Evolutionary conservation across 1,140 invertebrate genomes (phyloP), one percentile per base, ranked within the genome.

Genomic region (Euura lappo): DNA sequence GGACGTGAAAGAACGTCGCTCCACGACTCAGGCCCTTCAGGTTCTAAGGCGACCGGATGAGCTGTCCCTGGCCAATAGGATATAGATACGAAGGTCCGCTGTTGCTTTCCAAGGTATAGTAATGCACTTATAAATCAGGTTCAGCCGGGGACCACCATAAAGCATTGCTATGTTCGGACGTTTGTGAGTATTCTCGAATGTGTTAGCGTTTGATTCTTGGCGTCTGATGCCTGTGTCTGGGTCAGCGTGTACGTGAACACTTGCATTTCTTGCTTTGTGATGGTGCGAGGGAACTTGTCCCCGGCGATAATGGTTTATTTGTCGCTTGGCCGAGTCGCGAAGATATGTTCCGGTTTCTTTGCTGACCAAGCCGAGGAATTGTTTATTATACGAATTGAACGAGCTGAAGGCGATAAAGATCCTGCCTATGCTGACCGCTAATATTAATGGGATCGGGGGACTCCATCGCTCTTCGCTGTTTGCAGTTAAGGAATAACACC

Each of bases 91-190:
- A 60, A 60, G 51, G 51, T 60, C 8, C 51, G 51, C 6, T 60
- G 51, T 60, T 60, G 51, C 71, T 70, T 66, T 70, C 79, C 71
- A 74, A 73, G 80, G 78, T 82, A 80, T 80, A 81, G 86, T 87
- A 87, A 87, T 87, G 86, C 86, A 87, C 85, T 86, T 87, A 87
- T 88, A 88, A 87, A 88, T 87, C 87, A 87, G 82, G 84, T 87
- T 87, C 87, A 87, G 85, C 79, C 80, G 78, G 75, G 85, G 87
- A 87, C 87, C 87, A 87, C 86, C 87, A 88, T 88, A 87, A 88
- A 87, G 87, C 87, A 88, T 87, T 86, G 85, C 87, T 85, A 88
- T 87, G 87, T 88, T 87, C 86, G 85, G 85, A 88, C 87, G 86
- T 86, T 83, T 82, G 84, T 84, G 83, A 83, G 87, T 85, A 87